Percentiles rank a stretch among this genome's conserved stretches.
Conservation (phyloP, 1,140 invertebrate genomes). For the Calephelis nemesis region DNA sequence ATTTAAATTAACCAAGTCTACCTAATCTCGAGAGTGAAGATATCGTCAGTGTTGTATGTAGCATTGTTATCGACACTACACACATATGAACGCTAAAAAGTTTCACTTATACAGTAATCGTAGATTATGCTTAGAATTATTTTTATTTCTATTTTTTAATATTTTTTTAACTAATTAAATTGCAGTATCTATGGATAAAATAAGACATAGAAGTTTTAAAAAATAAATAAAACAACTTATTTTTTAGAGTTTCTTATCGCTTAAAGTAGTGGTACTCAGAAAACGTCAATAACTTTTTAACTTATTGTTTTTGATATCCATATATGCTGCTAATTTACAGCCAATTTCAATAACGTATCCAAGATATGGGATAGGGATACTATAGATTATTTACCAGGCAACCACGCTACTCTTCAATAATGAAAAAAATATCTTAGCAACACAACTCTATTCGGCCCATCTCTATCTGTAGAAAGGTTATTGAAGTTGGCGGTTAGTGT, state of each 20-base stretch:
- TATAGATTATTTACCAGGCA: too few species aligned
- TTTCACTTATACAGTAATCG: constrained; percentile 54
- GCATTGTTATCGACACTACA: constrained; percentile 80
- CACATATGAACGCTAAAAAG: constrained; percentile 80
- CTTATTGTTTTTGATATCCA: too few species aligned
- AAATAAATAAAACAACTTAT: not conserved
- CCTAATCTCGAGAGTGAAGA: constrained; percentile 61
- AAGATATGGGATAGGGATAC: too few species aligned
- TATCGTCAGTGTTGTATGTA: constrained; percentile 79
- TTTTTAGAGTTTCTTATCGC: not conserved
- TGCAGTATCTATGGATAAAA: too few species aligned
- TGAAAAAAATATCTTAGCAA: too few species aligned
- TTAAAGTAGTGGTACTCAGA: not conserved
- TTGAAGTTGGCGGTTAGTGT: constrained; percentile 36
- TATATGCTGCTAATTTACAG: too few species aligned
- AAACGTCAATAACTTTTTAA: too few species aligned
- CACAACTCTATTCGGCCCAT: not conserved
- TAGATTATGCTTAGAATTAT: constrained; percentile 44
- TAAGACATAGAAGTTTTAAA: too few species aligned
- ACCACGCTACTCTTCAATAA: too few species aligned
- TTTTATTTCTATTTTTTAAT: constrained; percentile 48
- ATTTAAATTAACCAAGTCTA: constrained; percentile 73
- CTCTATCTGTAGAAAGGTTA: too few species aligned
- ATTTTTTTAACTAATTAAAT: constrained; percentile 27
- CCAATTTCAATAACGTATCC: too few species aligned